Base-by-base conservation (phyloP, 2,888 invertebrate genomes). In the Shargacucullia verbasci region DNA sequence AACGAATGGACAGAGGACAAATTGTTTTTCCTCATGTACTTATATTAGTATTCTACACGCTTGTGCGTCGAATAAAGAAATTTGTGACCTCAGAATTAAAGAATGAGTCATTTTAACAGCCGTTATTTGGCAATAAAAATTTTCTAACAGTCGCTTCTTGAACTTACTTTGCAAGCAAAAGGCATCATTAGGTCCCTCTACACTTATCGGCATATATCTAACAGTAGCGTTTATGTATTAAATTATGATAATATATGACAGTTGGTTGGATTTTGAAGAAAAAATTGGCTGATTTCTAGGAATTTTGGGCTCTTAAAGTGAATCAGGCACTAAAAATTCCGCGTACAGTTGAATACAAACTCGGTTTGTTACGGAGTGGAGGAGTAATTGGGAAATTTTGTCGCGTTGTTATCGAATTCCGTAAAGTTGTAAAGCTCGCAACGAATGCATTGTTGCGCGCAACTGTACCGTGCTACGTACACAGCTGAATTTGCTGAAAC, bases 91-190 rank as follows among this genome's bases (percentile, higher is more conserved):
- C 81, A 69, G 80, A 78, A 84, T 87, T 84, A 84, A 79, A 82
- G 83, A 78, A 85, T 91, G 91, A 91, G 77, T 92, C 92, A 92
- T 83, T 85, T 81, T 79, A 82, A 83, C 79, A 81, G 82, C 86
- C 85, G 88, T 87, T 88, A 89, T 85, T 83, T 86, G 80, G 83
- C 85, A 81, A 86, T 90, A 90, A 91, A 86, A 83, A 81, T 81
- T 81, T 87, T 84, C 80, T 82, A 84, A 80, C 79, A 78, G 78
- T 61, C 58, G 73, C 76, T 75, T 76, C 76, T 77, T 61, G 72
- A 59, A 82, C 79, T 67, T 56, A 70, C 70, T 79, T 72, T 59
- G 84, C 80, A 86, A 82, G 72, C 72, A 76, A 81, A 83, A 75
- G 41, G 63, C 78, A 73, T 76, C 73, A 82, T 84, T 77, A 69